Evolutionary conservation across 2,113 vertebrate species (phyloP), one percentile per base, ranked within the genome.

Genomic region (Cynocephalus volans): DNA sequence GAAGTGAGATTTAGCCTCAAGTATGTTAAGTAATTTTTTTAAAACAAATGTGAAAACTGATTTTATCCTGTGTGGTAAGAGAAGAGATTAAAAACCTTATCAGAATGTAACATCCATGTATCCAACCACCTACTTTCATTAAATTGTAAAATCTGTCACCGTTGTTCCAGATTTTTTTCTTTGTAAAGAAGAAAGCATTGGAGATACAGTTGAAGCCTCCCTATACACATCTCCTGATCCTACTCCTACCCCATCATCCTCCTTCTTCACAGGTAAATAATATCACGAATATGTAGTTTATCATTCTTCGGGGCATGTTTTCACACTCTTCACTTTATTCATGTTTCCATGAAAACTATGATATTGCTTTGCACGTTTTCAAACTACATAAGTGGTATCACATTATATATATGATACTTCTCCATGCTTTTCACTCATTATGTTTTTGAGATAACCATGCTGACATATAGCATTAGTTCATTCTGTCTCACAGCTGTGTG

Each of bases 41-140:
- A 31, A 31, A 93, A 96, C 48, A 94, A 88, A 79, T 31, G 31
- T 93, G 58, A 86, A 90, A 86, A 82, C 4, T 14, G 12, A 56
- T 31, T 62, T 45, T 45, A 36, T 19, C 8, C 18, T 72, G 28
- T 60, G n/a, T 87, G 28, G 50, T 76, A 41, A 28, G 21, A 89
- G 33, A 86, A 92, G 65, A 75, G 36, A 90, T 75, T 52, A 81
- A 88, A n/a, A 90, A 41, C 41, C 41, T 41, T 41, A 41, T 41
- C 21, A 82, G 26, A 83, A 50, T 11, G 64, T 9, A 48, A 81
- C 13, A 88, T 7, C 33, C 36, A 79, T 2, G 15, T 56, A 75
- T 17, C 5, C 5, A 19, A 69, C 52, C 48, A 84, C 18, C 18
- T 56, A 69, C 5, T 23, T 94, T 56, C 24, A 62, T 48, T 26